Percentiles rank a stretch among this genome's conserved stretches.
phyloP scores from a whole-genome alignment of 2,113 vertebrate species.

The Cyphomyrus discorhynchus region DNA sequence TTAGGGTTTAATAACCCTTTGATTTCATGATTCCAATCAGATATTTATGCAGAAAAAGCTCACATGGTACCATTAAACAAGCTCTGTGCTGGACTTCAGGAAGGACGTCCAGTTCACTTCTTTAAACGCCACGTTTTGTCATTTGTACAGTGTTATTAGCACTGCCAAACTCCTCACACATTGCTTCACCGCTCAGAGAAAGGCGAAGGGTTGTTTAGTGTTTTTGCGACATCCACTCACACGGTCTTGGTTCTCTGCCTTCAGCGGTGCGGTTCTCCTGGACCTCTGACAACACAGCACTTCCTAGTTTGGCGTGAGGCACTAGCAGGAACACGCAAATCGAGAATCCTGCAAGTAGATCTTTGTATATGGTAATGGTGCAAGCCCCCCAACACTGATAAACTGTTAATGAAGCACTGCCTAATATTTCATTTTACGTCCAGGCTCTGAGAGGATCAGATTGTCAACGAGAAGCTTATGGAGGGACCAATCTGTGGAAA shows the following conservation, averaged over 20 bases:
- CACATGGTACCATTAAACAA: not conserved
- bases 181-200: not conserved
- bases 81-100: not conserved
- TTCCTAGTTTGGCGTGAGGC: not conserved
- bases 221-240: not conserved
- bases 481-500: not conserved
- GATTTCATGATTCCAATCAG: not conserved
- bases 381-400: not conserved
- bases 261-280: not conserved
- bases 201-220: not conserved
- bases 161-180: not conserved
- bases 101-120: not conserved
- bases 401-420: not conserved
- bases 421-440: not conserved
- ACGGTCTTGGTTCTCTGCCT: not conserved
- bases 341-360: not conserved
- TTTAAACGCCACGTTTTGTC: not conserved
- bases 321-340: not conserved
- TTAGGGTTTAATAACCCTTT: not conserved
- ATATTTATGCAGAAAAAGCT: not conserved
- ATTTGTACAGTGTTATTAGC: not conserved
- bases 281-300: not conserved
- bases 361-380: not conserved
- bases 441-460: not conserved
- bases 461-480: not conserved